Base-by-base conservation (phyloP, 2,888 invertebrate species). In the Pediacus dermestoides region DNA sequence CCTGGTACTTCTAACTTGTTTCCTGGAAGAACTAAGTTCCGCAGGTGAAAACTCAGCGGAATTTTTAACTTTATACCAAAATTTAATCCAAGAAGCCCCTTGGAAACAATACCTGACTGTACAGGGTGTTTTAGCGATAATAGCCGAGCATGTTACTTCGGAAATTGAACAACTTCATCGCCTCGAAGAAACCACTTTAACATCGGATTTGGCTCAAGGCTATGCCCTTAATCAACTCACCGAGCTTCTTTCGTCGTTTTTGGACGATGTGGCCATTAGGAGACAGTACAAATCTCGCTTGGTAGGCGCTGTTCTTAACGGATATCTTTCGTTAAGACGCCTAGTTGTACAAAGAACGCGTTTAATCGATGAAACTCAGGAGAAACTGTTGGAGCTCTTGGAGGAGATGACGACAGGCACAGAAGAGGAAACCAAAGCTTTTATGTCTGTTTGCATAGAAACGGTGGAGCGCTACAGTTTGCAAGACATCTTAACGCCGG, bases 341-440 rank as follows among this genome's bases (percentile, higher is more conserved):
- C 76, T 97, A 12, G 89, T 96, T 1, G 91, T 96, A 22, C 96
- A 96, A 70, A 77, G 96, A 41, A 96, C 96, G 1, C 80, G 95
- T 34, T 77, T 95, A 34, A 91, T 96, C 21, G 96, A 96, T 67
- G 94, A 95, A 67, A 94, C 96, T 2, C 95, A 96, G 70, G 93
- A 93, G 68, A 93, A 92, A 61, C 74, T 96, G 26, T 74, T 96
- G 6, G 91, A 92, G 62, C 76, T 95, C 55, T 74, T 96, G 9
- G 95, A 96, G 70, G 93, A 94, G 68, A 91, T 96, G 86, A 96
- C 95, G 0, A 88, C 87, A 2, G 90, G 93, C 4, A 96, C 93
- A 0, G 94, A 95, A 68, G 85, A 89, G 23, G 97, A 97, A 70
- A 95, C 95, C 0, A 88, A 89, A 30, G 90, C 93, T 43, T 97